phyloP scores from a whole-genome alignment of 2,113 vertebrate genomes.

The Microtus ochrogaster region DNA sequence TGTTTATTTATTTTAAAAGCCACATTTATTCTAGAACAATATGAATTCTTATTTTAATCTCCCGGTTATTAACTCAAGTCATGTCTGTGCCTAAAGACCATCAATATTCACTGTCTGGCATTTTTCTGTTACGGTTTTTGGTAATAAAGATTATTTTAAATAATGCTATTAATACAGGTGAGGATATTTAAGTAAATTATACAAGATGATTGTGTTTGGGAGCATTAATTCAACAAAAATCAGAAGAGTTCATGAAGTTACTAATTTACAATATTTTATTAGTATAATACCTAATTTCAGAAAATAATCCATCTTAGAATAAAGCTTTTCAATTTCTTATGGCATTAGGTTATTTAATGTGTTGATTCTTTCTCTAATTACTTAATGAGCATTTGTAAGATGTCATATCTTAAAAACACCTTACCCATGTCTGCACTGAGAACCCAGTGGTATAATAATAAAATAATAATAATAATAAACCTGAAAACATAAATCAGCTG shows the following conservation, averaged over 20 bases:
- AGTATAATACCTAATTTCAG: neutral
- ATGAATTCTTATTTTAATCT: slow-evolving; percentile 39
- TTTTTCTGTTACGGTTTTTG: slow-evolving; percentile 12
- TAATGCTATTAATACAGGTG: neutral
- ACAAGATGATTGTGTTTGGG: neutral
- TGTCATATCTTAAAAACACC: slow-evolving; percentile 35
- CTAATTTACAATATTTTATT: neutral
- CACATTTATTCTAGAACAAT: neutral
- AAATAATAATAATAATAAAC: neutral
- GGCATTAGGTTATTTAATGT: neutral
- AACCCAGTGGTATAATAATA: neutral
- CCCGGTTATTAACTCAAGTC: slow-evolving; percentile 16
- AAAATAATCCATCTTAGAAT: slow-evolving; percentile 18
- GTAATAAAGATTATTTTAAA: slow-evolving; percentile 5
- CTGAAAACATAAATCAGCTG: neutral
- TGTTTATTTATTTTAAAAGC: neutral
- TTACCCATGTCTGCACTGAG: slow-evolving; percentile 4
- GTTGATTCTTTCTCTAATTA: slow-evolving; percentile 29
- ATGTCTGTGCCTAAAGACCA: neutral
- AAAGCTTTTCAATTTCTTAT: slow-evolving; percentile 34
- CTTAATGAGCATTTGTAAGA: slow-evolving; percentile 19
- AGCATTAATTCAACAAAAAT: neutral
- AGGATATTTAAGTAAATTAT: slow-evolving; percentile 28
- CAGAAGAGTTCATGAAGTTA: neutral
- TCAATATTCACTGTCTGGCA: neutral